A percentile compares a stretch with the other conserved stretches of the same genome.
Evolutionary conservation across 2,113 vertebrate species (phyloP).

Genomic region (Indicator indicator): DNA sequence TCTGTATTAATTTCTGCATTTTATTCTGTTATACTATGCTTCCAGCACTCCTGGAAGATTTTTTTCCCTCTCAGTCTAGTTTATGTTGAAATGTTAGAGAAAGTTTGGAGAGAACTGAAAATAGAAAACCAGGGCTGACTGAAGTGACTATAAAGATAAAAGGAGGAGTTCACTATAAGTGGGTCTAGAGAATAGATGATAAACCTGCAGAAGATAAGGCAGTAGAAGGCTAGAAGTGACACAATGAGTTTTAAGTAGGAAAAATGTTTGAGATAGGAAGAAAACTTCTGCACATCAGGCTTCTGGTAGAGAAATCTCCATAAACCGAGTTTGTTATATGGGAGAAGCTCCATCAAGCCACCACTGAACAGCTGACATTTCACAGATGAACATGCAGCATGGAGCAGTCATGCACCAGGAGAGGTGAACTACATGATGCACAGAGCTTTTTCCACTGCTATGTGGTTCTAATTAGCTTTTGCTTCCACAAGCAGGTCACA

Average conservation of each 20-base stretch:
- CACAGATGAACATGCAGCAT: not conserved
- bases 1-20: not conserved
- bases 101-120: not conserved
- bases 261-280: not conserved
- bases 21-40: not conserved
- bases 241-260: not conserved
- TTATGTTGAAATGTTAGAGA: not conserved
- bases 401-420: not conserved
- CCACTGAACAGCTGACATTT: not conserved
- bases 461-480: not conserved
- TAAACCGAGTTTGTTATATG: not conserved
- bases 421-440: not conserved
- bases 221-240: not conserved
- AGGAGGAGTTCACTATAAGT: not conserved
- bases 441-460: not conserved
- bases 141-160: not conserved
- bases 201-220: not conserved
- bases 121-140: not conserved
- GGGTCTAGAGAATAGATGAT: not conserved
- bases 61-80: not conserved
- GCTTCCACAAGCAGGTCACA: not conserved
- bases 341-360: not conserved
- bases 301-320: not conserved
- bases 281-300: not conserved
- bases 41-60: not conserved